Base-by-base conservation (phyloP, 1,140 invertebrate species). In the Potamilus streckersoni region DNA sequence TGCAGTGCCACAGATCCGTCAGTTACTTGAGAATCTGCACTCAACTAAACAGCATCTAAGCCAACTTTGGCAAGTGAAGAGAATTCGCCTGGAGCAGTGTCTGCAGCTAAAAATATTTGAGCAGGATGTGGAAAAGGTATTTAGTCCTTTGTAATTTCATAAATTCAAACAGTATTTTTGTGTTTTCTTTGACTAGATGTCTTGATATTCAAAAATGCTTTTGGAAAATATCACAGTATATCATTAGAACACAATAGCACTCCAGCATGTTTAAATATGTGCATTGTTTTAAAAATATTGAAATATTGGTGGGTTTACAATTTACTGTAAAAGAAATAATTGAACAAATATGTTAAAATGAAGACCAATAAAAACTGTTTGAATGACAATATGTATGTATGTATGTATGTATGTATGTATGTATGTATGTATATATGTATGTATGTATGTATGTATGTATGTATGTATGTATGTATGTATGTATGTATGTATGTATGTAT, bases 61-160 rank as follows among this genome's bases (percentile, higher is more conserved):
- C 60, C 96, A 97, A 86, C 91, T 97, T 49, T 99, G 97, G 97
- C 95, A 97, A 83, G 94, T 85, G 11, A 86, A 88, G 79, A 84
- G 88, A 66, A 81, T 85, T 59, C 73, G 86, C 88, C 91, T 99
- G 71, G 97, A 98, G 88, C 97, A 98, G 87, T 98, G 97, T 87
- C 95, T 98, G 87, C 97, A 99, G 86, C 92, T 98, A 76, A 92
- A 97, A 67, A 92, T 98, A 19, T 99, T 98, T 88, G 97, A 99
- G 91, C 96, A 97, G 89, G 97, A 99, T 90, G 98, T 96, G 82
- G 96, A 98, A 88, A 98, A 98, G 91, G 95, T 96, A 75, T 69
- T 68, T 19, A 61, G 55, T 14, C 38, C 20, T 15, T 65, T 73
- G 59, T 5, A 17, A 27, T 38, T 17, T 17, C 5, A 66, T 17